A percentile compares a stretch with the other conserved stretches of the same genome.
phyloP scores from a whole-genome alignment of 2,797 vertebrate species.

The Glossophaga mutica region DNA sequence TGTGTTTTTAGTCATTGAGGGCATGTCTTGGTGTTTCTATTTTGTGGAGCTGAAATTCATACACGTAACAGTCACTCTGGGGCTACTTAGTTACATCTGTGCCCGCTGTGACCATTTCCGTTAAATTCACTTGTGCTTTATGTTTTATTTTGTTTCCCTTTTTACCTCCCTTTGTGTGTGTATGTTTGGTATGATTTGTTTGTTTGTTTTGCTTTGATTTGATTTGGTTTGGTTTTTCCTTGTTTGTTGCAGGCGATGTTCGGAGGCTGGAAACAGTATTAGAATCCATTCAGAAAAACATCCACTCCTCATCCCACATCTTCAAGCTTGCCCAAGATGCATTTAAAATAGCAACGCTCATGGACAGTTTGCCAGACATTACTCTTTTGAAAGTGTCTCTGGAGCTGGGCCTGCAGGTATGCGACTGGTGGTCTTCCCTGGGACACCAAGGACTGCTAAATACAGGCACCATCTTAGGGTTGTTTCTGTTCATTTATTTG shows the following conservation, averaged over 20 bases:
- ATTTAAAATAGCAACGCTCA: slow-evolving; percentile 98
- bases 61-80: not conserved
- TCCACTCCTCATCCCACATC: slow-evolving; percentile 96
- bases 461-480: not conserved
- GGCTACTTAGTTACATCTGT: slow-evolving; percentile 3
- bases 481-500: not conserved
- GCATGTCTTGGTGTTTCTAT: not conserved
- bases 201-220: not conserved
- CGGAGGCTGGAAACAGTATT: slow-evolving; percentile 93
- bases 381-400: slow-evolving; percentile 97
- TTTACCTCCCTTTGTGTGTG: not conserved
- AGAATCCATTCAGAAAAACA: slow-evolving; percentile 99
- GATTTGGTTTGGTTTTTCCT: slow-evolving; percentile 44
- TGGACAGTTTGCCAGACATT: slow-evolving; percentile 98
- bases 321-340: slow-evolving; percentile 99
- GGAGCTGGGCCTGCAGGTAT: slow-evolving; percentile 97
- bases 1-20: not conserved
- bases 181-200: not conserved
- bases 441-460: not conserved
- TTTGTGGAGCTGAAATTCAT: not conserved
- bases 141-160: slow-evolving; percentile 39
- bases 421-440: not conserved
- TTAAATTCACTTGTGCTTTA: slow-evolving; percentile 5
- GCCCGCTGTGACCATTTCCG: not conserved
- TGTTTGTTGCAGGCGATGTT: slow-evolving; percentile 89